Evolutionary conservation across 2,113 vertebrate genomes (phyloP).

Genomic region (Hemicordylus capensis): DNA sequence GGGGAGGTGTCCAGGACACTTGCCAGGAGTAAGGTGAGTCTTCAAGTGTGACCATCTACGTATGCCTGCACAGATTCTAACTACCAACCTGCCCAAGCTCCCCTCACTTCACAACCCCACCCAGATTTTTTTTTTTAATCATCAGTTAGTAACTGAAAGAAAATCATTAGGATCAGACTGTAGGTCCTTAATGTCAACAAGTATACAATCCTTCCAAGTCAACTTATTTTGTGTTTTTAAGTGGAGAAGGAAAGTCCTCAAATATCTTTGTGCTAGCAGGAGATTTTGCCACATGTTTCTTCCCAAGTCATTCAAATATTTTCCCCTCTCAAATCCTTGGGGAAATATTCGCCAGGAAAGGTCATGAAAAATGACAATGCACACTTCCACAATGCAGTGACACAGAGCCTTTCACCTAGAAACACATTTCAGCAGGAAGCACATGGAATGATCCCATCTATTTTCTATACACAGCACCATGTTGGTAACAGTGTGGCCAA

Average conservation of each 20-base stretch:
- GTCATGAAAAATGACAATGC: conserved; percentile 16
- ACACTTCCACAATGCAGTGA: conserved; percentile 41
- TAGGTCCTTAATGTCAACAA: too few species aligned
- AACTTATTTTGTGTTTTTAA: background rate
- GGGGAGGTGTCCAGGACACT: too few species aligned
- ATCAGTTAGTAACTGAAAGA: too few species aligned
- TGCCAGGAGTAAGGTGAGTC: too few species aligned
- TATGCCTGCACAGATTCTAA: too few species aligned
- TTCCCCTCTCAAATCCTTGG: conserved; percentile 16
- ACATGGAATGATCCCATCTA: conserved; percentile 25
- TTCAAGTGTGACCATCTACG: too few species aligned
- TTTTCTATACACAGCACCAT: conserved; percentile 26
- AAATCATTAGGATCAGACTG: too few species aligned
- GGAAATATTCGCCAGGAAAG: conserved; percentile 35
- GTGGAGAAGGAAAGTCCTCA: background rate
- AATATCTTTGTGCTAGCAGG: background rate
- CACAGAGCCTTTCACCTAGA: conserved; percentile 42
- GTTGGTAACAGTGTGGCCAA: background rate
- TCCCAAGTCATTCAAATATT: conserved; percentile 11
- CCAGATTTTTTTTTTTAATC: too few species aligned
- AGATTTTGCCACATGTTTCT: background rate
- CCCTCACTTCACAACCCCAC: too few species aligned
- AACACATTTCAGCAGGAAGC: conserved; percentile 49
- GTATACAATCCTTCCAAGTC: background rate
- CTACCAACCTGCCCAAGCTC: too few species aligned